Evolutionary conservation across 2,113 vertebrate genomes (phyloP), one percentile per base, ranked within the genome.

Genomic region (Coreoperca whiteheadi): DNA sequence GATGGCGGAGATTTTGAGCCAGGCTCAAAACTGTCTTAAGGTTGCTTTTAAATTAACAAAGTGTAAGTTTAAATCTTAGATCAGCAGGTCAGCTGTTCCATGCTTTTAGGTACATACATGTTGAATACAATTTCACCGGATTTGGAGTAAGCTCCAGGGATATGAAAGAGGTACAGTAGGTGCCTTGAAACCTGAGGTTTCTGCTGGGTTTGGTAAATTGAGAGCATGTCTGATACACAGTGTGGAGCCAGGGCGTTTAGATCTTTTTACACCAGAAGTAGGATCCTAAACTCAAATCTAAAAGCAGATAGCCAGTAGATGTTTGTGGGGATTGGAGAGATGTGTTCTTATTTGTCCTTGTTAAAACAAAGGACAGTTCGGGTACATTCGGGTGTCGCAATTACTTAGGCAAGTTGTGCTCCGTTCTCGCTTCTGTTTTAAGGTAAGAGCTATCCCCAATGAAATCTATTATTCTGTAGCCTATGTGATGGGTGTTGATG

Each of bases 81-180:
- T 57, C 37, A n/a, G 21, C 39, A 78, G 39, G 25, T 79, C 25
- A 53, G 39, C 48, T 57, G 37, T 18, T 30, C 3, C 14, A 1
- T 68, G 37, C 34, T 46, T 60, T 32, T 61, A 57, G 64, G 25
- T 83, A 64, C 2, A 28, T 6, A 16, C 34, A 32, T 46, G 6
- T 28, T 54, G 15, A 72, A 73, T 28, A 60, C 25, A 43, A 50
- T 67, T 59, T 67, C 66, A 72, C 23, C 10, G 65, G 74, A 81
- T 67, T 14, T 77, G 8, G 8, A 77, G 25, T 54, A 37, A 77
- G 25, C 53, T 69, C 39, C 4, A 50, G 50, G 37, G 51, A 74
- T 39, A 53, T 61, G 18, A 81, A n/a, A 63, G 32, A 28, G 39
- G 21, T 56, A 53, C 37, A 71, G 48, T 15, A 48, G 57, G 39